Evolutionary conservation across 2,797 vertebrate genomes (phyloP).

Genomic region (Taenioides sp.): DNA sequence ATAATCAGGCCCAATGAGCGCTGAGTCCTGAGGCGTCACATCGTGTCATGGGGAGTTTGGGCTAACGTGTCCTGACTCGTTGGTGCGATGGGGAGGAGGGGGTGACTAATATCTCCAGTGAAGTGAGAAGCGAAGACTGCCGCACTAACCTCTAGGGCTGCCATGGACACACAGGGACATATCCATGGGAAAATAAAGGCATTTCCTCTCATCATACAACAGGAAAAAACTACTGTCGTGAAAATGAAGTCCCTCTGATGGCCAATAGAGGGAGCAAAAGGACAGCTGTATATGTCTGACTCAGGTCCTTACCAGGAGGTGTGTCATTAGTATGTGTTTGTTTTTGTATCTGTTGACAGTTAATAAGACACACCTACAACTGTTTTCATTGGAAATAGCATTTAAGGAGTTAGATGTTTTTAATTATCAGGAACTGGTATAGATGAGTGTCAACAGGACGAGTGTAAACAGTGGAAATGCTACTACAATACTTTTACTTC

Average conservation of each 20-base stretch:
- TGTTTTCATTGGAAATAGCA: constrained; percentile 18
- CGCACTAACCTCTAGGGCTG: constrained; percentile 42
- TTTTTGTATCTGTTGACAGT: constrained; percentile 23
- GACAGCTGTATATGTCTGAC: constrained; percentile 40
- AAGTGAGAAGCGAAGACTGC: constrained; percentile 58
- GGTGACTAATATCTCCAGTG: constrained; percentile 65
- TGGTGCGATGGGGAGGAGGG: constrained; percentile 60
- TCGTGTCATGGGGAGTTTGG: constrained; percentile 52
- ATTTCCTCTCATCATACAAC: constrained; percentile 37
- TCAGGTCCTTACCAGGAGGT: constrained; percentile 28
- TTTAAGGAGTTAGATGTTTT: constrained; percentile 14
- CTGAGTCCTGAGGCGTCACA: constrained; percentile 69
- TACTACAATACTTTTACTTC: too few species aligned
- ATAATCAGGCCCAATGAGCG: constrained; percentile 56
- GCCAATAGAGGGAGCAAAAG: constrained; percentile 79
- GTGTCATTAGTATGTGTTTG: constrained; percentile 20
- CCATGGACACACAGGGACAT: constrained; percentile 23
- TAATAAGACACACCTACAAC: constrained; percentile 40
- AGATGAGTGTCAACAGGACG: not conserved
- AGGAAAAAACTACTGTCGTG: constrained; percentile 38
- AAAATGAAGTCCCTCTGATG: constrained; percentile 40
- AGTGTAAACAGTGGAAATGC: too few species aligned
- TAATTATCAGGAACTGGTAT: constrained; percentile 48
- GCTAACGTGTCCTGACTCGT: constrained; percentile 66
- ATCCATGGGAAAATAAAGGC: constrained; percentile 36